These are phyloP conservation scores for Cossypha niveicapilla DNA, from an alignment of 2,797 vertebrate genomes.

Conservation along the genomic window DNA sequence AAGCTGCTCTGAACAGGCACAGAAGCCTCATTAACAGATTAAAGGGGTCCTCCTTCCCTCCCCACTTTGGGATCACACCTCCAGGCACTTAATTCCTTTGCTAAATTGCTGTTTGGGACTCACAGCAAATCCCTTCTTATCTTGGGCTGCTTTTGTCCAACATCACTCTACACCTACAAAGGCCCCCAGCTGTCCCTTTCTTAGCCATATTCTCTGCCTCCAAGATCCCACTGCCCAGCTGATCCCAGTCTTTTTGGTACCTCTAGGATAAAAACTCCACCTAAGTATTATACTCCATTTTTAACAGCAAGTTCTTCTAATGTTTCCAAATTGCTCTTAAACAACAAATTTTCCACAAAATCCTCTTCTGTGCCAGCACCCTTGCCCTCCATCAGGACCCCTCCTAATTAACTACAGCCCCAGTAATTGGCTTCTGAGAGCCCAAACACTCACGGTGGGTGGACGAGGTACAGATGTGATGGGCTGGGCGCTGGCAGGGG, in stretches of 20 bases:
- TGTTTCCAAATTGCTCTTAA: not conserved
- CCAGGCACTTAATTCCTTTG: not conserved
- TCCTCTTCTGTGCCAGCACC: not conserved
- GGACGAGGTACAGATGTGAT: constrained; percentile 80
- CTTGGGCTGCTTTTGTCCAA: not conserved
- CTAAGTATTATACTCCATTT: not conserved
- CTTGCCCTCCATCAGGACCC: not conserved
- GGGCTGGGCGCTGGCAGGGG: constrained; percentile 81
- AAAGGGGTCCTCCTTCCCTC: not conserved
- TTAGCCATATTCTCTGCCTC: not conserved
- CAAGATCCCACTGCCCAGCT: not conserved
- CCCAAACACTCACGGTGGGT: constrained; percentile 75
- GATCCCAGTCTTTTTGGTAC: not conserved
- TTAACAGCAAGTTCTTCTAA: not conserved
- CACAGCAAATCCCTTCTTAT: not conserved
- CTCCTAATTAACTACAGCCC: not conserved
- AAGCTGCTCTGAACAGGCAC: not conserved
- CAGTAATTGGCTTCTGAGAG: not conserved
- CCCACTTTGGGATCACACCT: accelerated
- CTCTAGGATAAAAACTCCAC: not conserved
- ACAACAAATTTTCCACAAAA: not conserved
- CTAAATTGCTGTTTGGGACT: not conserved
- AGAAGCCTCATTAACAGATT: not conserved
- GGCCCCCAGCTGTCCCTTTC: not conserved
- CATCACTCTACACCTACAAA: not conserved